Percentiles rank a stretch among this genome's conserved stretches.
phyloP scores from a whole-genome alignment of 2,113 vertebrate species.

The Muntiacus reevesi region DNA sequence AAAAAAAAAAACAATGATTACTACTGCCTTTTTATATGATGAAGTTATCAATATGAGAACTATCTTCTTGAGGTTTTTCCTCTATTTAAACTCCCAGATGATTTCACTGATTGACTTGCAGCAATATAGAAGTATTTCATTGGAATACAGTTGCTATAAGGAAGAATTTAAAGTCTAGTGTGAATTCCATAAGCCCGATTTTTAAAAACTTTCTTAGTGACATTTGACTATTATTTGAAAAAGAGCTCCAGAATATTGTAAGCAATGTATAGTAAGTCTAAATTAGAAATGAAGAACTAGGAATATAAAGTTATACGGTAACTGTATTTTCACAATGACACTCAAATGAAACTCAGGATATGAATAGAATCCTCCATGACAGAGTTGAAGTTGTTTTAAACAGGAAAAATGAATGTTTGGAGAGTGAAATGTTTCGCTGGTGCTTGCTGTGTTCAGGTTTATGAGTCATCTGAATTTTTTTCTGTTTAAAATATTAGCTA shows the following conservation, averaged over 20 bases:
- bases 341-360: not conserved
- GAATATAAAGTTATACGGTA: not conserved
- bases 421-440: not conserved
- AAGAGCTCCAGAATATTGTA: not conserved
- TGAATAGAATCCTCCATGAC: not conserved
- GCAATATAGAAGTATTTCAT: not conserved
- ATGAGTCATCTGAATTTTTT: not conserved
- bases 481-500: not conserved
- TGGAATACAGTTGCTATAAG: not conserved
- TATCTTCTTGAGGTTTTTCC: not conserved
- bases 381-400: not conserved
- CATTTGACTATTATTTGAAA: not conserved
- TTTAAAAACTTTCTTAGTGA: constrained; percentile 42
- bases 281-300: not conserved
- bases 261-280: not conserved
- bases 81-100: not conserved
- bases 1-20: not conserved
- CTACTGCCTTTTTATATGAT: not conserved
- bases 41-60: not conserved
- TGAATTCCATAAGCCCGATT: not conserved
- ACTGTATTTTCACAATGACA: not conserved
- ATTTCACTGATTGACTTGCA: not conserved
- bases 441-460: not conserved
- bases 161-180: not conserved
- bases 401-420: not conserved